Evolutionary conservation across 2,888 invertebrate genomes (phyloP), one percentile per base, ranked within the genome.

Genomic region (Zygaena filipendulae): DNA sequence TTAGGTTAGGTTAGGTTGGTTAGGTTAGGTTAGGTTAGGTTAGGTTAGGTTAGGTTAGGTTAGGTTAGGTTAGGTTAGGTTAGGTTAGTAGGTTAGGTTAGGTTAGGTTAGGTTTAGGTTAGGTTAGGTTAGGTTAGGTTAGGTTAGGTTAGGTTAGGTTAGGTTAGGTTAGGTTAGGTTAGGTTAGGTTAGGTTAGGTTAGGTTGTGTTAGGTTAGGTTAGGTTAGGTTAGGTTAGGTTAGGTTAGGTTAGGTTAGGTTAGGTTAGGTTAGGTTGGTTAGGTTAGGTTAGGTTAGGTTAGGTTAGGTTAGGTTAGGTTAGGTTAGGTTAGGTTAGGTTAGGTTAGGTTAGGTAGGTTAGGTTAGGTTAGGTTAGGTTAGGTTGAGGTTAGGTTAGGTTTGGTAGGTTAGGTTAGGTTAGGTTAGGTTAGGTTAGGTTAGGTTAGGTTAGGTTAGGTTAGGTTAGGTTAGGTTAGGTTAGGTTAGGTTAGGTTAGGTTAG

Each of bases 381-480:
- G 27, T 8, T 27, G 4, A 25, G 30, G 38, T 38, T 38, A 39
- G 39, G 39, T 39, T 39, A 33, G 35, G 35, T 36, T 35, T 33
- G 38, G 38, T 38, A 35, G 33, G 30, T 25, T 30, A 24, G 22
- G 31, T 20, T 27, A 20, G 21, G 27, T 27, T 33, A 29, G 29
- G 36, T 36, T 36, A 36, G 38, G 36, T 39, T 36, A 34, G 39
- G 36, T 39, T 36, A 36, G 39, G 36, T 39, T 36, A 34, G 39
- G 36, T 39, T 38, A 36, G 39, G 39, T 36, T 39, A 36, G 36
- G 39, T 36, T 35, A 32, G 36, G 39, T 36, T 36, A 35, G 36
- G 39, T 36, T 39, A 39, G 39, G 39, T 39, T 36, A 34, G 39
- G 39, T 39, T 39, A 36, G 39, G 39, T 39, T 39, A 36, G 39